These are phyloP conservation scores for Danio jaintianensis DNA, from an alignment of 2,797 vertebrate genomes.

Conservation along the genomic window DNA sequence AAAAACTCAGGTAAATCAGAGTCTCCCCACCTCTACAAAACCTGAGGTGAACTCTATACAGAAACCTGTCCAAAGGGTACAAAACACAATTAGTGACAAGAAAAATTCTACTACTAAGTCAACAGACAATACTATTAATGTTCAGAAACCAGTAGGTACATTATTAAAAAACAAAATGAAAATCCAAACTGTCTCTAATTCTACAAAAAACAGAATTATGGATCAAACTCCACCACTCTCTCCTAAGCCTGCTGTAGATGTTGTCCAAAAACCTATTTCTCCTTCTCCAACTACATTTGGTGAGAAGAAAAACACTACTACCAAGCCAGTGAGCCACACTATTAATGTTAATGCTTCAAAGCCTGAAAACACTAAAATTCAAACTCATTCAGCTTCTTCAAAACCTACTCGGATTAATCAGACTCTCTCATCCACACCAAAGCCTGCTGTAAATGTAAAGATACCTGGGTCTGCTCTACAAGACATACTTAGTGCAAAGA, in stretches of 20 bases:
- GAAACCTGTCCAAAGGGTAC: no score
- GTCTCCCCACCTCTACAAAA: no score
- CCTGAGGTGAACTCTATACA: no score
- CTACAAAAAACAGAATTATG: neutral
- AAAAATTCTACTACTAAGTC: no score
- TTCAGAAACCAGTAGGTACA: constrained; percentile 8
- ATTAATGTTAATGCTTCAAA: constrained; percentile 59
- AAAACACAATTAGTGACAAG: no score
- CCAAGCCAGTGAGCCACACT: neutral
- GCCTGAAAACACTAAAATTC: constrained; percentile 54
- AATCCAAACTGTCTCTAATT: neutral
- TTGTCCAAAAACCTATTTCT: constrained; percentile 1
- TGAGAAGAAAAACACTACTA: constrained; percentile 69
- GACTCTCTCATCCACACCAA: constrained; percentile 26
- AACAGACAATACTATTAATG: neutral
- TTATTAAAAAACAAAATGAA: constrained; percentile 2
- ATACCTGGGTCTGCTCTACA: neutral
- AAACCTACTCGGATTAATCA: constrained; percentile 34
- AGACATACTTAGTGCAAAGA: constrained; percentile 5
- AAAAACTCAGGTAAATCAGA: no score
- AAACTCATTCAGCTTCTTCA: constrained; percentile 14
- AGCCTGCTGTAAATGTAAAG: constrained; percentile 15
- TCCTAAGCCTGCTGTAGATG: neutral
- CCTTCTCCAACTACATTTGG: neutral
- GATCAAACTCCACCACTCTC: neutral